Conservation (phyloP, 2,888 invertebrate species). For the Meandrusa payeni region DNA sequence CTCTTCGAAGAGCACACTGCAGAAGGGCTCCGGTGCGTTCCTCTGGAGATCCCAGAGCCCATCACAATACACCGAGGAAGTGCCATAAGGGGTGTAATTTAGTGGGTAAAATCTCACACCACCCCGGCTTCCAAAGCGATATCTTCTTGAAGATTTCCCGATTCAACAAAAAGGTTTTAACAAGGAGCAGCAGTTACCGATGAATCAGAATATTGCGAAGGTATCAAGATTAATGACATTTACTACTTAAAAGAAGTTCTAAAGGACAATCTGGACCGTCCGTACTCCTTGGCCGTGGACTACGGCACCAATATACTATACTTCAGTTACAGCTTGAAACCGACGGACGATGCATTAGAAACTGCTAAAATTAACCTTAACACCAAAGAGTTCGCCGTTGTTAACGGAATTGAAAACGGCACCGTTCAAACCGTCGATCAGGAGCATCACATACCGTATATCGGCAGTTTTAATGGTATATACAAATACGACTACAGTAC, state of each 20-base stretch:
- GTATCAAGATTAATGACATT: conserved; percentile 40
- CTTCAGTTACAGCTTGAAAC: conserved; percentile 53
- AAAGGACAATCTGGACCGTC: conserved; percentile 47
- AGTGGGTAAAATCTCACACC: too few relatives aligned
- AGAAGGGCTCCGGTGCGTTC: too few relatives aligned
- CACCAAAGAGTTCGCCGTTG: conserved; percentile 47
- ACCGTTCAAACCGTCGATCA: conserved; percentile 59
- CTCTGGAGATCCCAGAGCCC: too few relatives aligned
- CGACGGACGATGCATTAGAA: conserved; percentile 43
- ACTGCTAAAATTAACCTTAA: conserved; percentile 52
- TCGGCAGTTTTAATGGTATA: conserved; percentile 57
- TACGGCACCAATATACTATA: conserved; percentile 51
- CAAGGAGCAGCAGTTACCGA: too few relatives aligned
- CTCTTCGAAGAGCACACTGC: too few relatives aligned
- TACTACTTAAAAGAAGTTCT: conserved; percentile 49
- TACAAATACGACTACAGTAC: conserved; percentile 31
- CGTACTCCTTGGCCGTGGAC: conserved; percentile 53
- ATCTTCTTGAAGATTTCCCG: too few relatives aligned
- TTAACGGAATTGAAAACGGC: conserved; percentile 49
- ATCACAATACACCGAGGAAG: too few relatives aligned
- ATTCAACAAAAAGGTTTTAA: too few relatives aligned
- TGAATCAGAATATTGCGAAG: conserved; percentile 42
- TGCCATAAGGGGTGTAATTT: too few relatives aligned
- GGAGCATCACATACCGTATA: conserved; percentile 47
- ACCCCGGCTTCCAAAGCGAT: too few relatives aligned